Percentiles rank a stretch among this genome's conserved stretches.
phyloP scores from a whole-genome alignment of 2,888 invertebrate genomes.

The Machimus rusticus region DNA sequence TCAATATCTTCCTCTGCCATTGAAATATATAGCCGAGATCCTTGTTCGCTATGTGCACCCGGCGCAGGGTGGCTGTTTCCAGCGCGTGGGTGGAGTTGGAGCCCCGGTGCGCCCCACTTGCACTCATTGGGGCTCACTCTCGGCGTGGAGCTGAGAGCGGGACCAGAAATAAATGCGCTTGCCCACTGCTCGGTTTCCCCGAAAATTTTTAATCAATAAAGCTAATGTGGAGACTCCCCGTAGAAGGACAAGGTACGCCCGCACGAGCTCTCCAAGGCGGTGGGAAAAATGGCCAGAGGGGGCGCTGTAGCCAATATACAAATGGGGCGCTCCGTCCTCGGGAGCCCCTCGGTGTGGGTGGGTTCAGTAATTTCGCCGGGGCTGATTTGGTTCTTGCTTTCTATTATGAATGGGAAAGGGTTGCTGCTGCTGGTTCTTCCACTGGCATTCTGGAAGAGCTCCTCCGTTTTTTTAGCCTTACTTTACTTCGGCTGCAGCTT shows the following conservation, averaged over 20 bases:
- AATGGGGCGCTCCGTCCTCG: not conserved
- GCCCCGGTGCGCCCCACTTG: not conserved
- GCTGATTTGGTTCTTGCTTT: not conserved
- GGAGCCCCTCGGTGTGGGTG: not conserved
- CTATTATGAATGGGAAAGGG: not conserved
- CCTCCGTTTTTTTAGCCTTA: not conserved
- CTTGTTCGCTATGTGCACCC: not conserved
- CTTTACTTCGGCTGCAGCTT: not conserved
- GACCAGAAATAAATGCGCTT: constrained; percentile 19
- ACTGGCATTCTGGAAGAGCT: not conserved
- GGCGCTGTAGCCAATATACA: not conserved
- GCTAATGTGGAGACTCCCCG: constrained; percentile 39
- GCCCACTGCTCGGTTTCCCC: constrained; percentile 28
- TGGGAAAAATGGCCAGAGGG: not conserved
- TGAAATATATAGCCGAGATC: not conserved
- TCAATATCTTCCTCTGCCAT: constrained; percentile 1
- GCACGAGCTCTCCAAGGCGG: not conserved
- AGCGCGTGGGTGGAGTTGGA: not conserved
- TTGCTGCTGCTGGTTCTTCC: not conserved
- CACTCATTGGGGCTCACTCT: not conserved
- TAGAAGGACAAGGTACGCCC: not conserved
- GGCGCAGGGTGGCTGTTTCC: not conserved
- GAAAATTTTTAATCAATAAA: constrained; percentile 45
- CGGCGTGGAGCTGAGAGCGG: not conserved
- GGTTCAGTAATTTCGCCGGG: not conserved